Conservation (phyloP, 2,888 invertebrate species). For the Drosophila neotestacea region DNA sequence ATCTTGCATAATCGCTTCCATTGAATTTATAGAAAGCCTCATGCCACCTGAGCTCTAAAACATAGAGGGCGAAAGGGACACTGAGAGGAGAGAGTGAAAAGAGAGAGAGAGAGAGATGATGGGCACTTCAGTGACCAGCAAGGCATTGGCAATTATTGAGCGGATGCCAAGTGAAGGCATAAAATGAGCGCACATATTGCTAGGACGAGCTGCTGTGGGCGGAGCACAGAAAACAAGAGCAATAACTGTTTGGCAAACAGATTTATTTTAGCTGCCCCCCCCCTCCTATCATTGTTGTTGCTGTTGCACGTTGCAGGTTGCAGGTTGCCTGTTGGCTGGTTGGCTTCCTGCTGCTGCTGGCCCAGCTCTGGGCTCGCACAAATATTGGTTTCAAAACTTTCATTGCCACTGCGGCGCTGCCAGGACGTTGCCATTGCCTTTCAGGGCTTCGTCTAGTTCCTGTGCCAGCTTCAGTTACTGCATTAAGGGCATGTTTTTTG, state of each 20-base stretch:
- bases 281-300: conserved; percentile 31
- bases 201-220: conserved; percentile 48
- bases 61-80: not conserved
- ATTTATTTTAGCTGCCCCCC: conserved; percentile 65
- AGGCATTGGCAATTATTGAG: conserved; percentile 72
- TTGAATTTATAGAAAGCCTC: conserved; percentile 78
- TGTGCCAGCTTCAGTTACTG: conserved; percentile 11
- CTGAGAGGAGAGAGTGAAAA: not conserved
- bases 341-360: conserved; percentile 12
- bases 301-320: conserved; percentile 20
- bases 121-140: conserved; percentile 40
- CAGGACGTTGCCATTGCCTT: conserved; percentile 29
- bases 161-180: conserved; percentile 70
- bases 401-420: conserved; percentile 70
- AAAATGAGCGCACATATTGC: conserved; percentile 72
- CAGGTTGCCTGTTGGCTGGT: not conserved
- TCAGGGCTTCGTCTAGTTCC: conserved; percentile 18
- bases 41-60: conserved; percentile 67
- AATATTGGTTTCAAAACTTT: conserved; percentile 75
- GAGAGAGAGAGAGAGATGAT: not conserved
- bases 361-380: conserved; percentile 42
- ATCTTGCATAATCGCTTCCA: conserved; percentile 75
- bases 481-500: conserved; percentile 63
- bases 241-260: conserved; percentile 82
- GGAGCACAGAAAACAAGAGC: conserved; percentile 70